Evolutionary conservation across 2,797 vertebrate genomes (phyloP).

Genomic region (Brachyrhaphis roseni): DNA sequence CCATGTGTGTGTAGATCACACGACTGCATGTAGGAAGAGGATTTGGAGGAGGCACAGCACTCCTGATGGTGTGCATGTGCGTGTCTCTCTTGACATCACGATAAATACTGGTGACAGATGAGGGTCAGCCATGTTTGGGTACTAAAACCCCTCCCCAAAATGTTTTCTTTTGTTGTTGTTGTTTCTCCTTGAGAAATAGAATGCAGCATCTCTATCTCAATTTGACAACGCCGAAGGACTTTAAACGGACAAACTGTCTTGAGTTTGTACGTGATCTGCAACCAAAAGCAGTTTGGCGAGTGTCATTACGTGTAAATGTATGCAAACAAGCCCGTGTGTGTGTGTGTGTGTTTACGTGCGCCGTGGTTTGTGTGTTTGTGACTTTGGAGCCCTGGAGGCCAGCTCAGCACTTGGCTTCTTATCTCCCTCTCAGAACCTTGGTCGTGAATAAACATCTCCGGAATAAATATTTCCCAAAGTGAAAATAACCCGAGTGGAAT

Average conservation of each 20-base stretch:
- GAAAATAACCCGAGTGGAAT: slow-evolving; percentile 65
- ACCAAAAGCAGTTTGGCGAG: background rate
- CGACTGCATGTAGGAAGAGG: slow-evolving; percentile 1
- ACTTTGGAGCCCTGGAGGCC: slow-evolving; percentile 58
- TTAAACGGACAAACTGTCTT: slow-evolving; percentile 22
- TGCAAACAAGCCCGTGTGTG: slow-evolving; percentile 18
- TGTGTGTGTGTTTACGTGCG: slow-evolving; percentile 21
- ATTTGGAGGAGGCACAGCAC: slow-evolving; percentile 19
- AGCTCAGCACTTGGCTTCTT: slow-evolving; percentile 71
- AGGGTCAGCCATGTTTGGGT: slow-evolving; percentile 58
- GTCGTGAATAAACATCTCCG: slow-evolving; percentile 71
- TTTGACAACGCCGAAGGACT: slow-evolving; percentile 9
- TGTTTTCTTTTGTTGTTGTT: background rate
- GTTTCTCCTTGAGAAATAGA: slow-evolving; percentile 25
- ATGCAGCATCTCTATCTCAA: slow-evolving; percentile 6
- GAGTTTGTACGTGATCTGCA: slow-evolving; percentile 16
- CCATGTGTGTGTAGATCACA: slow-evolving; percentile 18
- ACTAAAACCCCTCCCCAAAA: slow-evolving; percentile 1
- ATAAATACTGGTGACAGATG: slow-evolving; percentile 66
- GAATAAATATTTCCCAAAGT: slow-evolving; percentile 61
- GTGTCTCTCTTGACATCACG: slow-evolving; percentile 46
- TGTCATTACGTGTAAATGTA: background rate
- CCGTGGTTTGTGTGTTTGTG: slow-evolving; percentile 11
- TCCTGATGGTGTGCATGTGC: slow-evolving; percentile 28
- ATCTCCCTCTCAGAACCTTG: slow-evolving; percentile 66